Evolutionary conservation across 2,888 invertebrate genomes (phyloP), one percentile per base, ranked within the genome.

Genomic region (Xylophagus ater): DNA sequence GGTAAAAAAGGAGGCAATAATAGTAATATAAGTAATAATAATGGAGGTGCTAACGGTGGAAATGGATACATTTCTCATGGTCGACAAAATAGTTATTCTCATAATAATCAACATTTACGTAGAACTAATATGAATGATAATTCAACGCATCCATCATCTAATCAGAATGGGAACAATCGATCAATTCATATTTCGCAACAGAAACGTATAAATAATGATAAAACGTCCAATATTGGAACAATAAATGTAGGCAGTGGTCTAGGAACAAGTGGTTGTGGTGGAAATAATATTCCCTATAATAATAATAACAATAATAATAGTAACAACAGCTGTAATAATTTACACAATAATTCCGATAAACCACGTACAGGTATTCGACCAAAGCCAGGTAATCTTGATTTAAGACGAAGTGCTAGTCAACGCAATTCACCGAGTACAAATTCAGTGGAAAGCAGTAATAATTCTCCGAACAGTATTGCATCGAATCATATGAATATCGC

Each of bases 361-460:
- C 33, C n/a, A n/a, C n/a, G n/a, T n/a, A n/a, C n/a, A n/a, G 49
- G 49, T 13, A 46, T 51, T 9, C 49, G 54, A 23, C 58, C 57
- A 24, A 62, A 62, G 29, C 60, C 60, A 33, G 52, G 53, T 10
- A 54, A 57, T 47, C 52, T 57, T 39, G 59, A 59, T 40, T 58
- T 59, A 42, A 54, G 56, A 21, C 54, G 65, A 3, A 60, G 56
- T 41, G 55, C 54, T 17, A 65, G 63, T 43, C 64, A 64, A 43
- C 59, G 65, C 10, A 65, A 65, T 41, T 65, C 65, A 39, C 65
- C 65, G 13, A 59, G 64, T 47, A 61, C 64, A 44, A 63, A 62
- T 48, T 59, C 55, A 30, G 52, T 60, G 41, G 62, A 64, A 47
- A 64, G 63, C 48, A 65, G 56, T 51, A 63, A 63, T 48, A 65